A percentile compares a stretch with the other conserved stretches of the same genome.
phyloP scores from a whole-genome alignment of 1,140 invertebrate genomes.

The Laodelphax striatellus region DNA sequence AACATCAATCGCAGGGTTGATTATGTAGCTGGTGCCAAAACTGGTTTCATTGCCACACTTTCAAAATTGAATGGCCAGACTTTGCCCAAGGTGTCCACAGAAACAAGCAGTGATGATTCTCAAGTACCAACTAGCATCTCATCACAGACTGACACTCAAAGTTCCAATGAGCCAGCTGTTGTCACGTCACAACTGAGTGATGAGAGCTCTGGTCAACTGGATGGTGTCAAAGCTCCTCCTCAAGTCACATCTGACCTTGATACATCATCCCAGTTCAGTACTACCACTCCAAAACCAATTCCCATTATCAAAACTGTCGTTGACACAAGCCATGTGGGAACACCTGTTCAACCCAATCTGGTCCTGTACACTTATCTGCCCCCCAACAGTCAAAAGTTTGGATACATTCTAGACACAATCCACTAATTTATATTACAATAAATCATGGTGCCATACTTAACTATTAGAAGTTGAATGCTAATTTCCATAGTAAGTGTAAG shows the following conservation, averaged over 20 bases:
- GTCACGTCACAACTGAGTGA: too few species aligned
- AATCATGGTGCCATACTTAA: too few species aligned
- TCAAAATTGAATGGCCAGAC: neutral
- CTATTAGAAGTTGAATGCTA: too few species aligned
- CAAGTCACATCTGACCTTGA: neutral
- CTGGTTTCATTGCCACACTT: constrained; percentile 20
- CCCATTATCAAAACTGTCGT: neutral
- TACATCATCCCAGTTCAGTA: neutral
- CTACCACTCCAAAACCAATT: neutral
- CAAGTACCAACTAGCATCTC: neutral
- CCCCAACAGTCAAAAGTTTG: neutral
- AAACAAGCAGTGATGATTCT: neutral
- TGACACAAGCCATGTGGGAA: neutral
- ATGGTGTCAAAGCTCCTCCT: too few species aligned
- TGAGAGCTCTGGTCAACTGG: too few species aligned
- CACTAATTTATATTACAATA: too few species aligned
- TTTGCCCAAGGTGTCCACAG: neutral
- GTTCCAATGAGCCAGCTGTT: neutral
- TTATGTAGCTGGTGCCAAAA: constrained; percentile 19
- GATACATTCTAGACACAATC: neutral
- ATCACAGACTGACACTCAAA: neutral
- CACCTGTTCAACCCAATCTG: neutral
- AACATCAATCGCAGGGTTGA: constrained; percentile 17
- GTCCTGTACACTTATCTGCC: neutral
- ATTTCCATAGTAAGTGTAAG: too few species aligned